These are phyloP conservation scores for Speoplatyrhinus poulsoni DNA, from an alignment of 2,113 vertebrate species.

Conservation along the genomic window DNA sequence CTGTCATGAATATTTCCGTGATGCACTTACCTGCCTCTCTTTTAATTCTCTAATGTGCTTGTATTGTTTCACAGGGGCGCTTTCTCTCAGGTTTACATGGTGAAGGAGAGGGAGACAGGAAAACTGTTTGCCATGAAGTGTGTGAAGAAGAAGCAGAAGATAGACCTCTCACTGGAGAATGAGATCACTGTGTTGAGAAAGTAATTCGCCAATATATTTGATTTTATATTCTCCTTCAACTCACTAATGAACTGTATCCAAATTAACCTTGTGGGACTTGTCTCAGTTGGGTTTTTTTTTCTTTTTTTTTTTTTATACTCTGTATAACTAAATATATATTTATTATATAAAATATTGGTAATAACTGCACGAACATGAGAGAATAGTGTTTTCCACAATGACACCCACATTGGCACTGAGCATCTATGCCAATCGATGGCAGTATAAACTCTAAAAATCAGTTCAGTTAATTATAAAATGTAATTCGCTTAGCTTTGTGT, in stretches of 20 bases:
- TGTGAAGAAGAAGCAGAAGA: conserved; percentile 90
- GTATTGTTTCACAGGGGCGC: conserved; percentile 81
- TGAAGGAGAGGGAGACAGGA: conserved; percentile 89
- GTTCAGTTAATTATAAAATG: background rate
- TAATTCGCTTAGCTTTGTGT: background rate
- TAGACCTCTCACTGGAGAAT: conserved; percentile 89
- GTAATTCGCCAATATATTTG: conserved; percentile 63
- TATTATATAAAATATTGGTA: too few relatives aligned
- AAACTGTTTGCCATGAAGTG: conserved; percentile 93
- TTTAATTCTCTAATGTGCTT: background rate
- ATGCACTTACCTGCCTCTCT: background rate
- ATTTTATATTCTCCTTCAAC: background rate
- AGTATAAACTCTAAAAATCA: background rate
- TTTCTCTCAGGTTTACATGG: conserved; percentile 95
- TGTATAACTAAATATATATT: too few relatives aligned
- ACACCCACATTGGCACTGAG: too few relatives aligned
- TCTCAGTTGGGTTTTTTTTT: too few relatives aligned
- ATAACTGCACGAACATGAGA: too few relatives aligned
- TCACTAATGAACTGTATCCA: too few relatives aligned
- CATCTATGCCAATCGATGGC: background rate
- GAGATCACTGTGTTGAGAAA: conserved; percentile 92
- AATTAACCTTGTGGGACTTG: too few relatives aligned
- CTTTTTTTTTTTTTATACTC: too few relatives aligned
- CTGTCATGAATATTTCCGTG: background rate
- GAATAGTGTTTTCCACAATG: too few relatives aligned